Conservation (phyloP, 2,888 invertebrate species). For the Cistogaster globosa region DNA sequence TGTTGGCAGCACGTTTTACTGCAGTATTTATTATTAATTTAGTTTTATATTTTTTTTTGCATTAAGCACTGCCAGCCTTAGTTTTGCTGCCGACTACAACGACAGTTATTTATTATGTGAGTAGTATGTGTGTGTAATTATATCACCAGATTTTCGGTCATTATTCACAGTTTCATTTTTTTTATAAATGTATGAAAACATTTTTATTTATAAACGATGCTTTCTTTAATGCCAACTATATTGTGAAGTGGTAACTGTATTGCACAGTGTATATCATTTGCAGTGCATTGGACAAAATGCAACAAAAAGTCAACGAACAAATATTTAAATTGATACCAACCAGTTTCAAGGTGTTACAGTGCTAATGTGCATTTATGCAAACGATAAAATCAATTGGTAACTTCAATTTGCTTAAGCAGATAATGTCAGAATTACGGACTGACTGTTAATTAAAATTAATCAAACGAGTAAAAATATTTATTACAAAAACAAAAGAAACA, state of each 20-base stretch:
- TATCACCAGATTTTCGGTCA: slow-evolving; percentile 47
- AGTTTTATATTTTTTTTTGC: slow-evolving; percentile 15
- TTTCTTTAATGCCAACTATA: slow-evolving; percentile 51
- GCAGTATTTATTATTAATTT: slow-evolving; percentile 68
- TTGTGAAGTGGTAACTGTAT: slow-evolving; percentile 5
- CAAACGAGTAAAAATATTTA: slow-evolving; percentile 69
- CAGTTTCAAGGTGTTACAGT: slow-evolving; percentile 70
- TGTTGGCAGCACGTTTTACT: slow-evolving; percentile 69
- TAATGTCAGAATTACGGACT: slow-evolving; percentile 71
- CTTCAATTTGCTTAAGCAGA: slow-evolving; percentile 72
- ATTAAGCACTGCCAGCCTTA: background rate
- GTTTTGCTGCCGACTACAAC: background rate
- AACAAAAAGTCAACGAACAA: slow-evolving; percentile 4
- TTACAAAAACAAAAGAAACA: slow-evolving; percentile 52
- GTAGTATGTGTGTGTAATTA: background rate
- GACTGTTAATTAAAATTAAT: slow-evolving; percentile 71
- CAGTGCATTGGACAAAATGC: slow-evolving; percentile 46
- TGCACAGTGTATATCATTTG: background rate
- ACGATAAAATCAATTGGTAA: slow-evolving; percentile 71
- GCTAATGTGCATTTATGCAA: slow-evolving; percentile 71
- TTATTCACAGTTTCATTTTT: slow-evolving; percentile 21
- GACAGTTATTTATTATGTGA: background rate
- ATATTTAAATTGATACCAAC: slow-evolving; percentile 36
- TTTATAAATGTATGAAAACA: no score
- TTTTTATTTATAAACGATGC: slow-evolving; percentile 56